Conservation (phyloP, 1,140 invertebrate species). For the Mercenaria mercenaria region DNA sequence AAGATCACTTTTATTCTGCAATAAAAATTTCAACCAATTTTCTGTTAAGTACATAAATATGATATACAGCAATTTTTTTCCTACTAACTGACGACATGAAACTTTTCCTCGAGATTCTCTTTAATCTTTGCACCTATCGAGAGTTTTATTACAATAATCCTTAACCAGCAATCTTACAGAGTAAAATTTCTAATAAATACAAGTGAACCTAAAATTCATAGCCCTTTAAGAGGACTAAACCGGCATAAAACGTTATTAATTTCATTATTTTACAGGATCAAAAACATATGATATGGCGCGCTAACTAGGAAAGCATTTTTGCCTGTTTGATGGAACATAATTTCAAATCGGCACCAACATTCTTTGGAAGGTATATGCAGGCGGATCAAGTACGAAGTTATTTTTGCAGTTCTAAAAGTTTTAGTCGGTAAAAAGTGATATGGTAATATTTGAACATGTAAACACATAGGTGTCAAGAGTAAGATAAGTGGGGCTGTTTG, state of each 20-base stretch:
- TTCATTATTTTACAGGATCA: slow-evolving; percentile 43
- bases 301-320: slow-evolving; percentile 29
- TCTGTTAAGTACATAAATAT: not conserved
- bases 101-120: not conserved
- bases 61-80: not conserved
- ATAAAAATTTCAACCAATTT: not conserved
- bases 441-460: no score
- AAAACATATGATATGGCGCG: slow-evolving; percentile 40
- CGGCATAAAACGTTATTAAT: slow-evolving; percentile 38
- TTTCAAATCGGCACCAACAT: not conserved
- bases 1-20: not conserved
- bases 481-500: not conserved
- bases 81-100: not conserved
- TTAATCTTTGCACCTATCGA: slow-evolving; percentile 5
- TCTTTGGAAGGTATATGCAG: not conserved
- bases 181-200: slow-evolving; percentile 31
- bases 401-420: not conserved
- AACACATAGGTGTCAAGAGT: not conserved
- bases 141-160: slow-evolving; percentile 19
- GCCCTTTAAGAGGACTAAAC: not conserved
- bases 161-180: not conserved
- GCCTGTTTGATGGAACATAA: slow-evolving; percentile 1
- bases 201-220: slow-evolving; percentile 20
- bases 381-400: not conserved
- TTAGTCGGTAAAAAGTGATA: no score